Conservation (phyloP, 2,797 vertebrate genomes). For the Cuculus canorus region DNA sequence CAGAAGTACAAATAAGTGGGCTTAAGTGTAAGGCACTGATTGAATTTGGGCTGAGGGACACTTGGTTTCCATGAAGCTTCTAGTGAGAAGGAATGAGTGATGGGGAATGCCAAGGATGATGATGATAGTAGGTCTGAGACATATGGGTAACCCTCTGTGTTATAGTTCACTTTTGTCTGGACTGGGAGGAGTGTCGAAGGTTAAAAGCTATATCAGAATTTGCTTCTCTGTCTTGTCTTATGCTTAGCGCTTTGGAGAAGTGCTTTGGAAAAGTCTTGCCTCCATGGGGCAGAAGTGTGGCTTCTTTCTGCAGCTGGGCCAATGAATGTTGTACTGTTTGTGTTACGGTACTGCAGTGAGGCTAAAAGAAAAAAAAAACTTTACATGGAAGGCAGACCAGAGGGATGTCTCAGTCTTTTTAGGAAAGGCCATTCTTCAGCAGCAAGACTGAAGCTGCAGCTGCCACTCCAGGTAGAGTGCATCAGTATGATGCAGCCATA, state of each 20-base stretch:
- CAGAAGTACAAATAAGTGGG: not conserved
- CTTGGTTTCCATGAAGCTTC: not conserved
- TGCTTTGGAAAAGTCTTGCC: not conserved
- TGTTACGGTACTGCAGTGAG: not conserved
- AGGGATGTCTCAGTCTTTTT: not conserved
- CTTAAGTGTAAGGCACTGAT: not conserved
- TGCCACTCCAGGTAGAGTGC: not conserved
- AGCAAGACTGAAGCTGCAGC: not conserved
- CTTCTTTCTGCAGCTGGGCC: not conserved
- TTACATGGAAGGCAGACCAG: not conserved
- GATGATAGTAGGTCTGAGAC: not conserved
- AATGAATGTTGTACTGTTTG: not conserved
- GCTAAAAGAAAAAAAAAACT: not conserved
- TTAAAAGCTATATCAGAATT: not conserved
- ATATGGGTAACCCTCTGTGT: not conserved
- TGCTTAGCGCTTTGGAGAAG: not conserved
- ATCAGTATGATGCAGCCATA: not conserved
- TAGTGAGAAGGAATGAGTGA: not conserved
- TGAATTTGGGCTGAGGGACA: not conserved
- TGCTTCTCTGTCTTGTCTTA: not conserved
- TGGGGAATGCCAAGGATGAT: not conserved
- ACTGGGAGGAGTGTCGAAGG: not conserved
- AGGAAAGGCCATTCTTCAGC: not conserved
- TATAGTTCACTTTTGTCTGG: not conserved
- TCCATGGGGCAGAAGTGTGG: not conserved